Conservation (phyloP, 2,888 invertebrate species). For the Mythimna vitellina region DNA sequence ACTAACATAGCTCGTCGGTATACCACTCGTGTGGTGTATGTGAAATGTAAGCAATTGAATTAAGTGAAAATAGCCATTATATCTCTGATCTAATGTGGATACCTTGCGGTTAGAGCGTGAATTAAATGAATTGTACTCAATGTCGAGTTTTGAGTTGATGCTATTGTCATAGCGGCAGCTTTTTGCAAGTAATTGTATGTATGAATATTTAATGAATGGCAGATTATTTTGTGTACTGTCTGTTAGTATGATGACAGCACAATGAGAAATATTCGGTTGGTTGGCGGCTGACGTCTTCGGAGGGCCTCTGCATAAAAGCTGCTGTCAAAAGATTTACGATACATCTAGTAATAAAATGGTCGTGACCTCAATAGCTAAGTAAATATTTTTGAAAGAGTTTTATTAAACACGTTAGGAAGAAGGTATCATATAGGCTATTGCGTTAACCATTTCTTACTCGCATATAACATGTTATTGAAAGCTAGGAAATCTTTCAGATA, state of each 20-base stretch:
- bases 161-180: slow-evolving; percentile 80
- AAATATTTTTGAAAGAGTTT: slow-evolving; percentile 32
- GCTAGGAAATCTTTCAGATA: background rate
- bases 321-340: slow-evolving; percentile 73
- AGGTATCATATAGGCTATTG: background rate
- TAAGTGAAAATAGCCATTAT: slow-evolving; percentile 71
- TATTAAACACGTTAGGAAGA: background rate
- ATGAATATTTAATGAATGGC: slow-evolving; percentile 86
- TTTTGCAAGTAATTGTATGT: slow-evolving; percentile 84
- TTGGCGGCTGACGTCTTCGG: slow-evolving; percentile 81
- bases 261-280: slow-evolving; percentile 83
- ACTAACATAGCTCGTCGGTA: slow-evolving; percentile 55
- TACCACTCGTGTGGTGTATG: slow-evolving; percentile 57
- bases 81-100: slow-evolving; percentile 65
- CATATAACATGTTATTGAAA: background rate
- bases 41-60: slow-evolving; percentile 67
- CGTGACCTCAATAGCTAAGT: slow-evolving; percentile 53
- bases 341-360: slow-evolving; percentile 60
- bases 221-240: slow-evolving; percentile 89
- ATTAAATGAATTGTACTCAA: slow-evolving; percentile 80
- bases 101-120: slow-evolving; percentile 68
- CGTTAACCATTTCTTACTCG: background rate
- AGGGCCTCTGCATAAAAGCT: slow-evolving; percentile 75
- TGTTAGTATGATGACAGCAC: slow-evolving; percentile 88
- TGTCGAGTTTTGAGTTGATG: slow-evolving; percentile 76